A percentile compares a stretch with the other conserved stretches of the same genome.
Conservation (phyloP, 2,888 invertebrate genomes). For the Eulithis prunata region DNA sequence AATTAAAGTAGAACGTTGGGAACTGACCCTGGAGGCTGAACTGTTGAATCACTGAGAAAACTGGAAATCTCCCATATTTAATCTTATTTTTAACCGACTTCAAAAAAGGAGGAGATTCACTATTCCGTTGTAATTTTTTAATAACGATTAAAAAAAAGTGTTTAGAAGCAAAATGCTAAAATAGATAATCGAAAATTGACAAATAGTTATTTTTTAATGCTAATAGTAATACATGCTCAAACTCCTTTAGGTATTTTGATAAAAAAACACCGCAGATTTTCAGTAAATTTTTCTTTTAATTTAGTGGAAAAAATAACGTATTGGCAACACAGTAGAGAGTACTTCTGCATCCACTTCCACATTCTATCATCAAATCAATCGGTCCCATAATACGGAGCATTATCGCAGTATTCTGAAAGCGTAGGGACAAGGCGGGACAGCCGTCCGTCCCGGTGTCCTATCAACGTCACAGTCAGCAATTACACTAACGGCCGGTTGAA, state of each 20-base stretch:
- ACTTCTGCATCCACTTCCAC: constrained; percentile 46
- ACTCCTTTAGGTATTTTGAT: too few species aligned
- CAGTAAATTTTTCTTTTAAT: too few species aligned
- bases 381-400: constrained; percentile 53
- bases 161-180: too few species aligned
- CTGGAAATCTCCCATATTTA: not conserved
- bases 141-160: too few species aligned
- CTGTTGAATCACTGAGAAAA: constrained; percentile 5
- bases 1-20: constrained; percentile 61
- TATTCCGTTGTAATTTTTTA: too few species aligned
- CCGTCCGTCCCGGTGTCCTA: constrained; percentile 55
- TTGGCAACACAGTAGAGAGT: constrained; percentile 12
- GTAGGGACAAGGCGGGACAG: constrained; percentile 55
- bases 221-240: too few species aligned
- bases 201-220: too few species aligned
- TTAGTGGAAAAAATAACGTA: constrained; percentile 8
- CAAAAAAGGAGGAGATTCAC: too few species aligned
- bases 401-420: constrained; percentile 65
- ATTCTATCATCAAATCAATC: constrained; percentile 57
- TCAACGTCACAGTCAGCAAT: constrained; percentile 70
- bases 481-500: constrained; percentile 68
- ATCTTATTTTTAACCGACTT: too few species aligned
- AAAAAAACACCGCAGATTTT: too few species aligned
- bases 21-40: constrained; percentile 29
- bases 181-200: too few species aligned